phyloP scores from a whole-genome alignment of 2,113 vertebrate species.

The Chroicocephalus ridibundus region DNA sequence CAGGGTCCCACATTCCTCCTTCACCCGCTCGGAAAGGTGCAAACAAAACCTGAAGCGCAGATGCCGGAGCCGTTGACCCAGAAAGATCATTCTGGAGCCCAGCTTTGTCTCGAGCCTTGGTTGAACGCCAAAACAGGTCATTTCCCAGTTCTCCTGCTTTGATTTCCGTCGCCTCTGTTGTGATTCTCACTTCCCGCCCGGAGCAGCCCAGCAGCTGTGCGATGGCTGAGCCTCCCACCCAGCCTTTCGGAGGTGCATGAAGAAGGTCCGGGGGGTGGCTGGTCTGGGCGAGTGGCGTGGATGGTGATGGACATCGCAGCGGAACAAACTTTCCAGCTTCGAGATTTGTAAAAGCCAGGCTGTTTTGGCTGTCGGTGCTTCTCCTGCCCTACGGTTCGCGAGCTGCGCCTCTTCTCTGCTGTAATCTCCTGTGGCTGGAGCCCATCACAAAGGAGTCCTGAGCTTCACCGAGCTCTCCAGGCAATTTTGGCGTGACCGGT shows the following conservation, averaged over 20 bases:
- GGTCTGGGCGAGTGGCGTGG: rapidly evolving
- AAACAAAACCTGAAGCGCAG: not conserved
- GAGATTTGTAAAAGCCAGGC: not conserved
- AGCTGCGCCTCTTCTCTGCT: not conserved
- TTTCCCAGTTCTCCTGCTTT: not conserved
- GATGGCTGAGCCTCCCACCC: not conserved
- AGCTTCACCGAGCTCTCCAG: not conserved
- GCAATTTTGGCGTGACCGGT: not conserved
- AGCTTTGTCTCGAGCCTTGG: not conserved
- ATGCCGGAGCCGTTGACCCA: not conserved
- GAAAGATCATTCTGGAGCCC: slow-evolving; percentile 23
- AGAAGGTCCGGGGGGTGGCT: not conserved
- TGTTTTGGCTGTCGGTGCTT: rapidly evolving
- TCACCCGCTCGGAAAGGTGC: not conserved
- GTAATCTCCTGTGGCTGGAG: not conserved
- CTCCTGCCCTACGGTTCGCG: not conserved
- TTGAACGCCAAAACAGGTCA: not conserved
- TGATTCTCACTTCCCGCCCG: not conserved
- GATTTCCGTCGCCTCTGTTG: not conserved
- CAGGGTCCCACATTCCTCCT: rapidly evolving
- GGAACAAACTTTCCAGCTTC: not conserved
- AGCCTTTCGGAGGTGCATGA: rapidly evolving
- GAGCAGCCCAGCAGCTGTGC: not conserved
- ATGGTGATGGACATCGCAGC: not conserved
- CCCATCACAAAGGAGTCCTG: not conserved